Conservation (phyloP, 2,113 vertebrate species). For the Myotis davidii region DNA sequence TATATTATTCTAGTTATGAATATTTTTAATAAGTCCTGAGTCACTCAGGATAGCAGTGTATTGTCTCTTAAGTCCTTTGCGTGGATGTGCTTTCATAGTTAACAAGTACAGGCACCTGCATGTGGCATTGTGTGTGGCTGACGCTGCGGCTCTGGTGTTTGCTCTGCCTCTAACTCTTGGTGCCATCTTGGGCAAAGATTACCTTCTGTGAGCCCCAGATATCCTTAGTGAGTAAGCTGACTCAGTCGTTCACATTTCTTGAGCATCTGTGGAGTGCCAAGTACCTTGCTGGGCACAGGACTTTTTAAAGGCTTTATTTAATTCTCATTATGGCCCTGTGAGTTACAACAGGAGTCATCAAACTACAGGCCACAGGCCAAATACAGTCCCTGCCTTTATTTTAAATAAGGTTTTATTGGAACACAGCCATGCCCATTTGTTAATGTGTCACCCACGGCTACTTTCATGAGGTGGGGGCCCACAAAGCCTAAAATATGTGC, state of each 20-base stretch:
- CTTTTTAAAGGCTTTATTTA: background rate
- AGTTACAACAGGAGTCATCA: background rate
- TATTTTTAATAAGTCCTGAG: background rate
- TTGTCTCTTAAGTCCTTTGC: background rate
- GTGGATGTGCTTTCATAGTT: background rate
- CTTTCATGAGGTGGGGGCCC: background rate
- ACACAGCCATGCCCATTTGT: background rate
- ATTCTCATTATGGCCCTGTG: background rate
- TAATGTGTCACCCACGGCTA: background rate
- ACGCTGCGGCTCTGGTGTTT: background rate
- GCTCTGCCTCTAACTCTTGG: background rate
- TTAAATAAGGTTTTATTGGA: background rate
- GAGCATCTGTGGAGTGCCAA: background rate
- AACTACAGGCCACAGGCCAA: background rate
- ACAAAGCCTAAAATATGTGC: background rate
- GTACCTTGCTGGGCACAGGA: background rate
- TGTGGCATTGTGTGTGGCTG: background rate
- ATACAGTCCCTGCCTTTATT: background rate
- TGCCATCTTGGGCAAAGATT: background rate
- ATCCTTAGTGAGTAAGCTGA: background rate
- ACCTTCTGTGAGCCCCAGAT: background rate
- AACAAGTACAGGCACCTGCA: background rate
- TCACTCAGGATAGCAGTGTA: background rate
- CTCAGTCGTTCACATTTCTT: background rate
- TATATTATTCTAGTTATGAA: background rate